Evolutionary conservation across 2,888 invertebrate genomes (phyloP).

Genomic region (Entomobrya proxima): DNA sequence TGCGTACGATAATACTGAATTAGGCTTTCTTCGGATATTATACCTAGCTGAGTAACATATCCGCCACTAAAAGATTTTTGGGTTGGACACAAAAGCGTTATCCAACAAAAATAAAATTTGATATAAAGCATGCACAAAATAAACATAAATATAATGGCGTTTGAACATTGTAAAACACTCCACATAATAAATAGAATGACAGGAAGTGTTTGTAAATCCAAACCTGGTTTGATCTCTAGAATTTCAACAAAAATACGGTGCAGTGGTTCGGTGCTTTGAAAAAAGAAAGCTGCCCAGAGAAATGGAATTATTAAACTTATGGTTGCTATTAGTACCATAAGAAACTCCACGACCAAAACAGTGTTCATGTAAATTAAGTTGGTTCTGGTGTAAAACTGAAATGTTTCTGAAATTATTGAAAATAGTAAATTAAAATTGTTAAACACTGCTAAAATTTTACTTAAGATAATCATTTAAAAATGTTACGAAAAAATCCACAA

Average conservation of each 20-base stretch:
- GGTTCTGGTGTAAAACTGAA: background rate
- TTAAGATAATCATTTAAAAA: no score
- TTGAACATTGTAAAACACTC: background rate
- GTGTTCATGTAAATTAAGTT: background rate
- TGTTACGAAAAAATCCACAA: no score
- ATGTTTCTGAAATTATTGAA: no score
- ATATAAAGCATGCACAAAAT: background rate
- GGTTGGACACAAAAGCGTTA: background rate
- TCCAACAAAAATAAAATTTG: background rate
- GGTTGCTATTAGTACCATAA: background rate
- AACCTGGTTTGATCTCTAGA: background rate
- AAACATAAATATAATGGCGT: background rate
- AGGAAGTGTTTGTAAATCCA: background rate
- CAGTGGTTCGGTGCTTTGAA: slow-evolving; percentile 15
- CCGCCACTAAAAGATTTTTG: background rate
- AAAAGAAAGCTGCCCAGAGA: background rate
- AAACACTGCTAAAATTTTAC: no score
- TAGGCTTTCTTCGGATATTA: background rate
- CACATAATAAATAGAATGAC: background rate
- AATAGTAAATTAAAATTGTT: no score
- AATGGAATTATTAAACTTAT: background rate
- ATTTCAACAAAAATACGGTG: slow-evolving; percentile 22
- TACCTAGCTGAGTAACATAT: background rate
- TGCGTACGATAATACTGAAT: background rate
- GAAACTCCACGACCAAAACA: background rate